Evolutionary conservation across 2,113 vertebrate species (phyloP).

Genomic region (Opisthocomus hoazin): DNA sequence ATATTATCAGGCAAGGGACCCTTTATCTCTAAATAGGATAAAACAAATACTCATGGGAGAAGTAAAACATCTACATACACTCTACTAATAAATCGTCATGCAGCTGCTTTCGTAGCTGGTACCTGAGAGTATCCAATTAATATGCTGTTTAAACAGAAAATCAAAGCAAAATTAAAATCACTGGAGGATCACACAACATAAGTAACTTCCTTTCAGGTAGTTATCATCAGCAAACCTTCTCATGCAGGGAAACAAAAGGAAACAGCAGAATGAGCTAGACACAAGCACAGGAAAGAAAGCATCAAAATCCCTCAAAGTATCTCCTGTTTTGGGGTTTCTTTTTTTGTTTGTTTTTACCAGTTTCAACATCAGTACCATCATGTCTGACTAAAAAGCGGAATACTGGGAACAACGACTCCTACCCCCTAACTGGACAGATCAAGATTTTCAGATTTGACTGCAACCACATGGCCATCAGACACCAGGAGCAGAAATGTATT

Average conservation of each 20-base stretch:
- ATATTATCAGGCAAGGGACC: slow-evolving; percentile 66
- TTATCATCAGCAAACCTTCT: not conserved
- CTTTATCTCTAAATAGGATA: slow-evolving; percentile 83
- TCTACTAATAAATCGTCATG: not conserved
- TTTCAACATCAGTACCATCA: slow-evolving; percentile 21
- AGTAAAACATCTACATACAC: slow-evolving; percentile 2
- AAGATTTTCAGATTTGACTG: not conserved
- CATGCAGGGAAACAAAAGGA: slow-evolving; percentile 44
- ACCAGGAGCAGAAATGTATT: not conserved
- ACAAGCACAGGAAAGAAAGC: slow-evolving; percentile 71
- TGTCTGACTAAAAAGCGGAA: not conserved
- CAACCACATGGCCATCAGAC: not conserved
- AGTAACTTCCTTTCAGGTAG: not conserved
- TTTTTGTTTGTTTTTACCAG: slow-evolving; percentile 38
- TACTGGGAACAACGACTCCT: not conserved
- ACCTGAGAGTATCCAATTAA: not conserved
- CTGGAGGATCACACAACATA: not conserved
- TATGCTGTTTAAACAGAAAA: not conserved
- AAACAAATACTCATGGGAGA: slow-evolving; percentile 70
- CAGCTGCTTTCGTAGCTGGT: not conserved
- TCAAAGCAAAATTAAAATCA: not conserved
- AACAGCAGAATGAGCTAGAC: slow-evolving; percentile 16
- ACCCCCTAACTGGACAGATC: not conserved
- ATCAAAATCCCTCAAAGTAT: slow-evolving; percentile 84
- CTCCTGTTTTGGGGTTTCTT: slow-evolving; percentile 81